A percentile compares a stretch with the other conserved stretches of the same genome.
Evolutionary conservation across 2,113 vertebrate genomes (phyloP).

Genomic region (Pangasianodon hypophthalmus): DNA sequence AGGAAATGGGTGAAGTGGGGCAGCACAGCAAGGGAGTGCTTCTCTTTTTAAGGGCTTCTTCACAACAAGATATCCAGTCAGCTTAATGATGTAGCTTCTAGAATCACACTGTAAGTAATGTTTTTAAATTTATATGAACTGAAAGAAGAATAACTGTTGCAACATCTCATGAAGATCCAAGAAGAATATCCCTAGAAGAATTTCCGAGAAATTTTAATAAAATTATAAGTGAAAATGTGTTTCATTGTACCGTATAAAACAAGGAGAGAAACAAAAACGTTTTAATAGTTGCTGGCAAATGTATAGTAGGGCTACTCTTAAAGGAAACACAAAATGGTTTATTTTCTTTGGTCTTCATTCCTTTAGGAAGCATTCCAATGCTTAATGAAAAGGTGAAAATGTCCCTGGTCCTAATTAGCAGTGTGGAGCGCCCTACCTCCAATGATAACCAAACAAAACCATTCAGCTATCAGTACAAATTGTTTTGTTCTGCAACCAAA

Average conservation of each 20-base stretch:
- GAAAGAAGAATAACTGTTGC: neutral
- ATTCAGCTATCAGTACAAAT: constrained; percentile 45
- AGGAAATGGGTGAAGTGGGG: neutral
- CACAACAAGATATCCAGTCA: constrained; percentile 58
- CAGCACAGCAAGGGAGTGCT: constrained; percentile 5
- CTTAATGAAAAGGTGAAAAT: constrained; percentile 5
- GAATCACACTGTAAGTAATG: no score
- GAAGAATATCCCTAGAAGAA: neutral
- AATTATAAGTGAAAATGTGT: neutral
- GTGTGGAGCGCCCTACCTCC: neutral
- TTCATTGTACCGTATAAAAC: constrained; percentile 18
- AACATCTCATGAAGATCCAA: neutral
- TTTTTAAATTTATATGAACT: neutral
- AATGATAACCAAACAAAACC: neutral
- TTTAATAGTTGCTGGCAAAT: neutral
- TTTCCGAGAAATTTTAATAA: neutral
- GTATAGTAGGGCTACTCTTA: neutral
- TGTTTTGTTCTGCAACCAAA: constrained; percentile 32
- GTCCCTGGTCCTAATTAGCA: constrained; percentile 23
- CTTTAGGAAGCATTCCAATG: neutral
- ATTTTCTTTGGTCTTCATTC: constrained; percentile 11
- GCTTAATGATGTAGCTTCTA: neutral
- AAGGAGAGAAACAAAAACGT: neutral
- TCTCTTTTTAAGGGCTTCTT: constrained; percentile 45
- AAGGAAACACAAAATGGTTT: neutral